Base-by-base conservation (phyloP, 2,888 invertebrate genomes). In the Epinotia ramella region DNA sequence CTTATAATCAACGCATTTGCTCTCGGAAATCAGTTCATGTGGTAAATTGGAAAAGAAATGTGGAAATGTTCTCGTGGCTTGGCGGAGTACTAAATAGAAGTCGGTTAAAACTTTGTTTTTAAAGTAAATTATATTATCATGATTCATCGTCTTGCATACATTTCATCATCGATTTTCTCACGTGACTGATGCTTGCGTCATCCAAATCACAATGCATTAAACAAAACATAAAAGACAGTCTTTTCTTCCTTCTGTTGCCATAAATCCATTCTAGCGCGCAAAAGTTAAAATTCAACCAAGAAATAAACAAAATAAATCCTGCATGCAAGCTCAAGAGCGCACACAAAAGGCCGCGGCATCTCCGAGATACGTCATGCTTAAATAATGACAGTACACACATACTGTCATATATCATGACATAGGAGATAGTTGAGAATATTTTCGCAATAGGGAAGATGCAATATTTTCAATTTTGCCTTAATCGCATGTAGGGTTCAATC, bases 381-480 rank as follows among this genome's bases (percentile, higher is more conserved):
- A 75, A 66, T 75, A 75, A 70, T 75, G 70, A 60, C 69, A 63
- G 62, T 64, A 28, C 68, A 70, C 20, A 70, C 53, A 70, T 46
- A 65, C 68, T 73, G 60, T 70, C 59, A 66, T 75, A 75, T 70
- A 59, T 70, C 60, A 24, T 40, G 2, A 1, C 20, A 20, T 20
- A 24, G 60, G 57, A 67, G 11, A 73, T 33, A 46, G 33, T 73
- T 18, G 40, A 66, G 49, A 62, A 70, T 62, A 69, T 70, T 75
- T 60, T 28, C 53, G n/a, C 40, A 60, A 66, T n/a, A n/a, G n/a
- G n/a, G n/a, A n/a, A n/a, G n/a, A n/a, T n/a, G n/a, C n/a, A n/a
- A n/a, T n/a, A n/a, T n/a, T n/a, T n/a, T n/a, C n/a, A n/a, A n/a
- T n/a, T n/a, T n/a, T n/a, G n/a, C n/a, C n/a, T n/a, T n/a, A n/a